Conservation (phyloP, 2,113 vertebrate genomes). For the Andinoacara biseriatus region DNA sequence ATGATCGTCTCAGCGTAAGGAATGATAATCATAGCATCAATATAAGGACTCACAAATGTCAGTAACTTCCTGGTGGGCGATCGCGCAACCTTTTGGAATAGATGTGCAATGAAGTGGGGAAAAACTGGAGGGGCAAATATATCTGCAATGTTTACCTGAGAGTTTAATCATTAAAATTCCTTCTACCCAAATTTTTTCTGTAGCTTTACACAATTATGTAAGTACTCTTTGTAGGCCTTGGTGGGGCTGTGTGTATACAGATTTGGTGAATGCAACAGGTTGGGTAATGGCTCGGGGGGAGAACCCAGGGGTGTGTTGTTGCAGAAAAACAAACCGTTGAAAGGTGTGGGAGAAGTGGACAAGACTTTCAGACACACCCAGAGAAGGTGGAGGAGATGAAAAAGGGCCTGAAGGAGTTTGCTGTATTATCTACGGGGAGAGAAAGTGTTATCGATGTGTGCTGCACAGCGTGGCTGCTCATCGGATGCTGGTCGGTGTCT, state of each 20-base stretch:
- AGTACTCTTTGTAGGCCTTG: neutral
- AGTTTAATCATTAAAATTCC: neutral
- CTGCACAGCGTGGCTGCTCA: neutral
- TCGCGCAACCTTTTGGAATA: no score
- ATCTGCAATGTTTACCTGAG: neutral
- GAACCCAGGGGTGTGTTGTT: constrained; percentile 9
- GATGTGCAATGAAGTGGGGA: no score
- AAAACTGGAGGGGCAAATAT: neutral
- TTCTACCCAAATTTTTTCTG: neutral
- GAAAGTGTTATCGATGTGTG: neutral
- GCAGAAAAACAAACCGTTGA: constrained; percentile 10
- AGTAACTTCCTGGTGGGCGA: no score
- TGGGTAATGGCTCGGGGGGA: neutral
- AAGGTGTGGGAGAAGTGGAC: constrained; percentile 19
- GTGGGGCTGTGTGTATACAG: neutral
- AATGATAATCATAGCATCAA: no score
- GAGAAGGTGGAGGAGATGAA: neutral
- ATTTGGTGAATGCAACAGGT: neutral
- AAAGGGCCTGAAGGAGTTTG: neutral
- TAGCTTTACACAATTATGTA: neutral
- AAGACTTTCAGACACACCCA: constrained; percentile 31
- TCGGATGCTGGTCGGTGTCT: neutral
- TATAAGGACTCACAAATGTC: no score
- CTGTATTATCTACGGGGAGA: neutral
- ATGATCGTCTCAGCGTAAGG: no score